phyloP scores from a whole-genome alignment of 2,888 invertebrate genomes.

The Hydriomena furcata region DNA sequence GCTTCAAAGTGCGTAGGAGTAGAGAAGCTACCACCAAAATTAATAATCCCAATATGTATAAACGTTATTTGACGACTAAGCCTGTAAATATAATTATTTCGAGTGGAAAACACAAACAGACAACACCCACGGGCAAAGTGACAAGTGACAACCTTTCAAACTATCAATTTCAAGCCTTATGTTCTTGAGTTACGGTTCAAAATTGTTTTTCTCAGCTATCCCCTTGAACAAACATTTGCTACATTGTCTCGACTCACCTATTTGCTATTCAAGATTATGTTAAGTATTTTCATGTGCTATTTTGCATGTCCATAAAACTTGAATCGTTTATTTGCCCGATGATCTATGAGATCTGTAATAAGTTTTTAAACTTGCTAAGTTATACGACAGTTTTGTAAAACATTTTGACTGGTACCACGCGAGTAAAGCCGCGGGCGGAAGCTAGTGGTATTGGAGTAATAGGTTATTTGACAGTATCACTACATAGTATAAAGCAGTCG shows the following conservation, averaged over 20 bases:
- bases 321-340: constrained; percentile 23
- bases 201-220: neutral
- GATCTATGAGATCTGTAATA: constrained; percentile 24
- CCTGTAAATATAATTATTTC: constrained; percentile 6
- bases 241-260: constrained; percentile 29
- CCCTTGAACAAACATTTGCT: constrained; percentile 37
- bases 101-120: neutral
- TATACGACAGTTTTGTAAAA: too few relatives aligned
- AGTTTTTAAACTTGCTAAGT: constrained; percentile 3
- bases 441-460: too few relatives aligned
- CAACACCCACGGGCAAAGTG: constrained; percentile 1
- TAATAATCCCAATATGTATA: too few relatives aligned
- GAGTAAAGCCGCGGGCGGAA: too few relatives aligned
- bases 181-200: constrained; percentile 3
- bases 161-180: neutral
- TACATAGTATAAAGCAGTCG: too few relatives aligned
- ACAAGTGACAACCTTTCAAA: neutral
- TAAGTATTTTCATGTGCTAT: constrained; percentile 37
- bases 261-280: constrained; percentile 38
- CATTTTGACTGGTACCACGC: too few relatives aligned
- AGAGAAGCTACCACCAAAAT: too few relatives aligned
- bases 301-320: constrained; percentile 48
- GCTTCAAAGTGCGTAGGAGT: neutral
- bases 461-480: too few relatives aligned
- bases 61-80: neutral